Evolutionary conservation across 2,888 invertebrate species (phyloP).

Genomic region (Chrysolina oricalcia): DNA sequence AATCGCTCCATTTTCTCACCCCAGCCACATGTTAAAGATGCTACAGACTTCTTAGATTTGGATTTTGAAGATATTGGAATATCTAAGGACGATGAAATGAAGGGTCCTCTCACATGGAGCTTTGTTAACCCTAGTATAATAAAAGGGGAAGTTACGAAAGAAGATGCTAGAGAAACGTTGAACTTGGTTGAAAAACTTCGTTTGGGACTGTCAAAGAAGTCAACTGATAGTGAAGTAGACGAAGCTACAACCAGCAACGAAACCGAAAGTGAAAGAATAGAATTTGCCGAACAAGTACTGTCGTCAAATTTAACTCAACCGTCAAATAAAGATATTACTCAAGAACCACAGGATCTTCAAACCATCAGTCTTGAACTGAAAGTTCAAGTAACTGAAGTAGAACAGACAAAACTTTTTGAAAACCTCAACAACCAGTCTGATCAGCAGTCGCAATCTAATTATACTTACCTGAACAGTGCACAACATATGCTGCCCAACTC

Average conservation of each 20-base stretch:
- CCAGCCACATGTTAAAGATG: constrained; percentile 76
- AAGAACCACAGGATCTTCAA: constrained; percentile 51
- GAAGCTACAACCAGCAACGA: constrained; percentile 68
- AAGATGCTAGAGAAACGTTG: constrained; percentile 87
- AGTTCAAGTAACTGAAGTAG: constrained; percentile 56
- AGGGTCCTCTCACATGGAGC: constrained; percentile 77
- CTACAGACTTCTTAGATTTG: constrained; percentile 76
- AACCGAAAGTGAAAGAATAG: constrained; percentile 66
- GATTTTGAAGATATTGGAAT: constrained; percentile 77
- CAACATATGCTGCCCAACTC: constrained; percentile 69
- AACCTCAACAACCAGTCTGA: constrained; percentile 34
- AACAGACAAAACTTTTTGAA: constrained; percentile 47
- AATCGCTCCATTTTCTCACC: constrained; percentile 83
- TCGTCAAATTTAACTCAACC: constrained; percentile 61
- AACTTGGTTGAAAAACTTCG: constrained; percentile 89
- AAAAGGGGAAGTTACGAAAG: constrained; percentile 83
- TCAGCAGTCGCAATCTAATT: constrained; percentile 41
- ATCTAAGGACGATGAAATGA: constrained; percentile 76
- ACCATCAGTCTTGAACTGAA: constrained; percentile 60
- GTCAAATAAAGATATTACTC: constrained; percentile 36
- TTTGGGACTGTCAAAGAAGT: constrained; percentile 81
- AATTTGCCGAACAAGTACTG: constrained; percentile 66
- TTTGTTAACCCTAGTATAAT: constrained; percentile 80
- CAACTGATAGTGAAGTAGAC: constrained; percentile 69
- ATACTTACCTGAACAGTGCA: constrained; percentile 61